Base-by-base conservation (phyloP, 2,888 invertebrate genomes). In the Cataglyphis cursor region DNA sequence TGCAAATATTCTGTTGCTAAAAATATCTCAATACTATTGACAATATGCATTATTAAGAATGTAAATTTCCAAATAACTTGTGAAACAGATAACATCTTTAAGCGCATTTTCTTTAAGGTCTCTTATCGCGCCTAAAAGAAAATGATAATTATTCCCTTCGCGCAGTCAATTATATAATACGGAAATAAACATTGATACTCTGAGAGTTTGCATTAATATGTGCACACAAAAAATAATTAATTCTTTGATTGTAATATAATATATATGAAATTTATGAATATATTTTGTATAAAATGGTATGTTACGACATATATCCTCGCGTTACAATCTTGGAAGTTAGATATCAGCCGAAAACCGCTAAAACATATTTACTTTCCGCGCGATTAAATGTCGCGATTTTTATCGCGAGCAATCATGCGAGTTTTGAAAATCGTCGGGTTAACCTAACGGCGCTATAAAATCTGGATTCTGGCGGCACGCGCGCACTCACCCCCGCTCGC, bases 401-500 rank as follows among this genome's bases (percentile, higher is more conserved):
- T 78, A 82, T 82, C 82, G 88, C 88, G 84, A 90, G 90, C 90
- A 89, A 89, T 89, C 89, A 85, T 78, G 65, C 85, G 85, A 87
- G 88, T 90, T 90, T 85, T 62, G 85, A 87, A 90, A 89, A 88
- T 90, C 89, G 88, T 86, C 88, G 85, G 41, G 89, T 85, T 87
- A 85, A 87, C 87, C 88, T 89, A 90, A 91, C 89, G 91, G 87
- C 84, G 86, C 92, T 89, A 92, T 92, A 90, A 92, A 92, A 92
- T 87, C 88, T 83, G 82, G 81, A 70, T 88, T 83, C 83, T 51
- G 81, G 83, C 82, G 86, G 84, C 88, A 85, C 86, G 88, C 85
- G 89, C 81, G 51, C 81, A 80, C 76, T 75, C 83, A 68, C 21
- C 74, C 83, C 73, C 62, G 84, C 70, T 82, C 51, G 73, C 66